Conservation (phyloP, 2,113 vertebrate genomes). For the Alligator sinensis region DNA sequence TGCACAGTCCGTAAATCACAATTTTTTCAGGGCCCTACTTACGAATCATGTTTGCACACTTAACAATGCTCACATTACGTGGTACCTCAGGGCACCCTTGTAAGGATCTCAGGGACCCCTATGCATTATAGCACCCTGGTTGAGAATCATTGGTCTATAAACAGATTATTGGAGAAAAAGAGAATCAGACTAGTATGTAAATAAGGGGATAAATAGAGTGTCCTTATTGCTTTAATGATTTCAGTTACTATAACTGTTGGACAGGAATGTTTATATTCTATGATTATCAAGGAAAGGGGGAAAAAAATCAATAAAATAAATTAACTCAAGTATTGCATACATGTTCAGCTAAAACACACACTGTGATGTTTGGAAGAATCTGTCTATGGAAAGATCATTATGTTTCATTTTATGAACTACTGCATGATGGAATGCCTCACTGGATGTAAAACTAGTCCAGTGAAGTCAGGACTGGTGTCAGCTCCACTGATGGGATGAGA, state of each 20-base stretch:
- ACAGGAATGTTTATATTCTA: neutral
- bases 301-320: neutral
- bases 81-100: too few species aligned
- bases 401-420: neutral
- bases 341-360: neutral
- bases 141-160: neutral
- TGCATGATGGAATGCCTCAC: neutral
- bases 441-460: neutral
- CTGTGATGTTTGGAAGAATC: neutral
- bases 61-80: too few species aligned
- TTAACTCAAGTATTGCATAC: neutral
- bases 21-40: too few species aligned
- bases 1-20: too few species aligned
- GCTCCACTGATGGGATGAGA: too few species aligned
- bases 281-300: neutral
- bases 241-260: neutral
- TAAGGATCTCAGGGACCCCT: too few species aligned
- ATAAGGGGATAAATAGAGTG: accelerated
- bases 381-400: neutral
- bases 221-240: neutral
- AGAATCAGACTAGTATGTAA: neutral
- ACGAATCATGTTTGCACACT: too few species aligned
- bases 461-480: neutral
- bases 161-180: neutral
- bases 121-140: too few species aligned